These are phyloP conservation scores for Scortum barcoo DNA, from an alignment of 2,113 vertebrate genomes.

Conservation along the genomic window DNA sequence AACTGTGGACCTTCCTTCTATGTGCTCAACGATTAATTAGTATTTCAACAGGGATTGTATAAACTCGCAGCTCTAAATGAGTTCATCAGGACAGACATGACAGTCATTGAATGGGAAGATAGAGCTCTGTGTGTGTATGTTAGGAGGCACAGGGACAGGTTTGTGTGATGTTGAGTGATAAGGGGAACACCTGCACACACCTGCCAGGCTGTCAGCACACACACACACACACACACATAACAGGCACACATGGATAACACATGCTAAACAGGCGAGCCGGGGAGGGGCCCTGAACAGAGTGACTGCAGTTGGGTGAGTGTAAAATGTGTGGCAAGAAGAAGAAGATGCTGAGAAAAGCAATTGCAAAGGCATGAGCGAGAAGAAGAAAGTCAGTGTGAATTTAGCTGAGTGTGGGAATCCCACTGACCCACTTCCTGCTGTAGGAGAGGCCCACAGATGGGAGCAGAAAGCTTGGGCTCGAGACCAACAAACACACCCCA, in stretches of 20 bases:
- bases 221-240: constrained; percentile 16
- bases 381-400: constrained; percentile 25
- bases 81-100: constrained; percentile 70
- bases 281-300: neutral
- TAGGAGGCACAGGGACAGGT: constrained; percentile 36
- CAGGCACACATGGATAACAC: constrained; percentile 44
- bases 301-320: constrained; percentile 33
- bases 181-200: constrained; percentile 83
- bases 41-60: constrained; percentile 68
- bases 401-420: constrained; percentile 43
- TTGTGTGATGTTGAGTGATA: constrained; percentile 79
- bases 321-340: neutral
- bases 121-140: constrained; percentile 39
- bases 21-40: constrained; percentile 17
- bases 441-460: constrained; percentile 9
- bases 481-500: constrained; percentile 15
- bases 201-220: constrained; percentile 71
- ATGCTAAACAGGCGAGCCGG: neutral
- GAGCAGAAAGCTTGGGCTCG: neutral
- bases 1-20: constrained; percentile 1
- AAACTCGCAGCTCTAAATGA: constrained; percentile 45
- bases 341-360: constrained; percentile 7
- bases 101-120: constrained; percentile 67
- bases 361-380: neutral
- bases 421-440: constrained; percentile 36